These are phyloP conservation scores for Tholera decimalis DNA, from an alignment of 2,888 invertebrate species.

Conservation along the genomic window DNA sequence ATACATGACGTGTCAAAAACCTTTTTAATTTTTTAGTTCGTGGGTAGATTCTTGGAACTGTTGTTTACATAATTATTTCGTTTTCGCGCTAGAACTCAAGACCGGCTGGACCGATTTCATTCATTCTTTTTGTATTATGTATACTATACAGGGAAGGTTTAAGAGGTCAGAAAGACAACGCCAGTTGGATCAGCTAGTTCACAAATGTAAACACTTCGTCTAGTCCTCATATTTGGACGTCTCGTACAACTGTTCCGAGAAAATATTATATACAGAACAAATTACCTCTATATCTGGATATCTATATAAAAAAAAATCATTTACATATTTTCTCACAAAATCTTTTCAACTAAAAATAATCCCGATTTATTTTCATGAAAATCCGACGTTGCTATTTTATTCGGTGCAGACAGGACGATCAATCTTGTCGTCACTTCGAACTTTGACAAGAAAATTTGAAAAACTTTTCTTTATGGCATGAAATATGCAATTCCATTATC, in stretches of 20 bases:
- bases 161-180: too few relatives aligned
- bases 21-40: too few relatives aligned
- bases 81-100: too few relatives aligned
- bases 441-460: slow-evolving; percentile 76
- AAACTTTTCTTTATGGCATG: slow-evolving; percentile 71
- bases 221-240: too few relatives aligned
- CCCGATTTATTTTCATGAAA: slow-evolving; percentile 33
- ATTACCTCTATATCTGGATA: background rate
- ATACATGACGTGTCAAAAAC: too few relatives aligned
- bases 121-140: too few relatives aligned
- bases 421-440: slow-evolving; percentile 74
- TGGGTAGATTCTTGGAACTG: too few relatives aligned
- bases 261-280: background rate
- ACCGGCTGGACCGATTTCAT: too few relatives aligned
- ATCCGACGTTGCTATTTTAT: slow-evolving; percentile 52
- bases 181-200: too few relatives aligned
- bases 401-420: slow-evolving; percentile 76
- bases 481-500: slow-evolving; percentile 71
- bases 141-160: too few relatives aligned
- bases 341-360: slow-evolving; percentile 26
- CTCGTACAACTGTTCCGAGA: background rate
- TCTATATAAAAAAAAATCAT: background rate
- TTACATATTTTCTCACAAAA: slow-evolving; percentile 9
- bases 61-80: too few relatives aligned
- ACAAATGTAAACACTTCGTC: too few relatives aligned